These are phyloP conservation scores for Genyomyrus donnyi DNA, from an alignment of 2,113 vertebrate genomes.

Conservation along the genomic window DNA sequence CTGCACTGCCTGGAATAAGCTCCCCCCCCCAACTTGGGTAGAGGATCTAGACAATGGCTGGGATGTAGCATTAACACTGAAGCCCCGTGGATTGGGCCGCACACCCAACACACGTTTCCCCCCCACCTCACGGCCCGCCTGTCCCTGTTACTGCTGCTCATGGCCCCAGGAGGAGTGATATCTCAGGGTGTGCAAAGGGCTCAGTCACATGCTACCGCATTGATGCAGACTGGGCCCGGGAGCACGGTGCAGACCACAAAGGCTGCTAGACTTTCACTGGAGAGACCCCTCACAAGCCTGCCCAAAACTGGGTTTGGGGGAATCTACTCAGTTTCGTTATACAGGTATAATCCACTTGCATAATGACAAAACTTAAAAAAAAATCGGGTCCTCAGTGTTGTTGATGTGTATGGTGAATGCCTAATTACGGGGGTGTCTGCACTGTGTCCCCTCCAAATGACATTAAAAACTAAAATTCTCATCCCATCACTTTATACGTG, in stretches of 20 bases:
- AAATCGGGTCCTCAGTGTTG: background rate
- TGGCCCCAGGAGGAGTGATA: background rate
- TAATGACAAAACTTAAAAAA: background rate
- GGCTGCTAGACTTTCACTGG: slow-evolving; percentile 14
- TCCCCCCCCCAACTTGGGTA: background rate
- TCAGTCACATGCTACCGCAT: slow-evolving; percentile 44
- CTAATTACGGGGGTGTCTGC: background rate
- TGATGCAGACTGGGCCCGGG: slow-evolving; percentile 43
- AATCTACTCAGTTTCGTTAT: background rate
- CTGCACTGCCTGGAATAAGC: background rate
- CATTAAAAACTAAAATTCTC: background rate
- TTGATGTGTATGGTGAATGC: background rate
- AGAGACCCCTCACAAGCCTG: slow-evolving; percentile 40
- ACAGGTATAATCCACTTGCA: background rate
- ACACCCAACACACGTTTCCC: background rate
- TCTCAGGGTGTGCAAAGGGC: slow-evolving; percentile 36
- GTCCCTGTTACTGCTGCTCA: background rate
- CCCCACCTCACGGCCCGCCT: no score
- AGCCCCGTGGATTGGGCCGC: background rate
- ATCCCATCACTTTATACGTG: background rate
- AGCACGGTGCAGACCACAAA: slow-evolving; percentile 43
- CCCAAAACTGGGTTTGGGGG: background rate
- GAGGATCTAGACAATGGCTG: no score
- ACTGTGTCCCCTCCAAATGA: background rate
- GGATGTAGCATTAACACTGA: background rate